These are phyloP conservation scores for Aphyosemion australe DNA, from an alignment of 2,113 vertebrate species.

Conservation along the genomic window DNA sequence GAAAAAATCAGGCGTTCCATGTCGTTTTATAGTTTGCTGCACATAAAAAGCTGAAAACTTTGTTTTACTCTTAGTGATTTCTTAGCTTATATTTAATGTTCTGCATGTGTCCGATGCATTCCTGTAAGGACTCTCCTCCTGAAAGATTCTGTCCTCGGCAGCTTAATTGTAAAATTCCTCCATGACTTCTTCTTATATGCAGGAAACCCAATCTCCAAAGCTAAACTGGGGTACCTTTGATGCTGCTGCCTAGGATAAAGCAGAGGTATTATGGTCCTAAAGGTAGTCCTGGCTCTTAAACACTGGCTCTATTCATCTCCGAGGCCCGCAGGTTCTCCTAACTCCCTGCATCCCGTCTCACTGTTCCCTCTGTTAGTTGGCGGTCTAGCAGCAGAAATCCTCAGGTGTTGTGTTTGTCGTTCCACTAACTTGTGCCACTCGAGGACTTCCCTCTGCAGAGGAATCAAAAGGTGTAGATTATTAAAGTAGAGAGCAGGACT, in stretches of 20 bases:
- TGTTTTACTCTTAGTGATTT: neutral
- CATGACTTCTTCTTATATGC: slow-evolving; percentile 56
- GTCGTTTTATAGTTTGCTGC: too few relatives aligned
- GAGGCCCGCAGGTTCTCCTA: slow-evolving; percentile 45
- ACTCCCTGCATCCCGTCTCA: slow-evolving; percentile 48
- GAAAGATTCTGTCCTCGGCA: slow-evolving; percentile 55
- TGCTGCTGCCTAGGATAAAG: slow-evolving; percentile 74
- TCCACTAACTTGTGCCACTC: slow-evolving; percentile 37
- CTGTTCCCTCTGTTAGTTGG: slow-evolving; percentile 20
- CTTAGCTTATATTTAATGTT: neutral
- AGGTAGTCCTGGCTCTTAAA: slow-evolving; percentile 69
- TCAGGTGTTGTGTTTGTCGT: too few relatives aligned
- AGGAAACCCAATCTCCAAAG: slow-evolving; percentile 75
- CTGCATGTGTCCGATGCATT: neutral
- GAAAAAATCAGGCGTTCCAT: too few relatives aligned
- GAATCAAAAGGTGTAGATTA: slow-evolving; percentile 9
- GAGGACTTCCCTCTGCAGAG: slow-evolving; percentile 27
- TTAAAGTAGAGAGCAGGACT: slow-evolving; percentile 22
- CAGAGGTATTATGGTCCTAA: slow-evolving; percentile 77
- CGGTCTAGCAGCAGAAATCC: slow-evolving; percentile 28
- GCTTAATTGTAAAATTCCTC: slow-evolving; percentile 81
- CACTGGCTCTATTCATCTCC: slow-evolving; percentile 78
- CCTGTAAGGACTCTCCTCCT: slow-evolving; percentile 64
- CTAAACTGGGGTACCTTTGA: slow-evolving; percentile 63
- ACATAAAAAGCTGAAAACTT: neutral